A percentile compares a stretch with the other conserved stretches of the same genome.
phyloP scores from a whole-genome alignment of 2,888 invertebrate genomes.

The Dicycla oo region DNA sequence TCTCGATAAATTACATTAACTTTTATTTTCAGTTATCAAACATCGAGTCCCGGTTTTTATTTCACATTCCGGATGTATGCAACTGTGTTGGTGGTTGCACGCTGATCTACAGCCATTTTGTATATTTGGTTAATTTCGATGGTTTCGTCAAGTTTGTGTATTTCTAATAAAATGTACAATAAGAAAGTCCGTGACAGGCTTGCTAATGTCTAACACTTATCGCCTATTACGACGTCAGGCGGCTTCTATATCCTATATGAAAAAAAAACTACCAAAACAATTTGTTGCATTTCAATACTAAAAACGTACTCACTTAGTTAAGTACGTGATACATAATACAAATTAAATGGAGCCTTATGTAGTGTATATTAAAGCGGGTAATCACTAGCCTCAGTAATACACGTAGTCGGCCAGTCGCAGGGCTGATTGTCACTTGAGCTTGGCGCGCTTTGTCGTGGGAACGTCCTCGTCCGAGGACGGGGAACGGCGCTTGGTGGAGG shows the following conservation, averaged over 20 bases:
- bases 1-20: neutral
- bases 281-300: slow-evolving; percentile 49
- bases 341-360: slow-evolving; percentile 45
- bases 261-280: slow-evolving; percentile 32
- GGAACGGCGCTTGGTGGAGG: slow-evolving; percentile 58
- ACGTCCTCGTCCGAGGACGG: slow-evolving; percentile 64
- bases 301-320: slow-evolving; percentile 33
- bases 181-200: slow-evolving; percentile 20
- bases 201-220: slow-evolving; percentile 21
- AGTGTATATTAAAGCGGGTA: slow-evolving; percentile 18
- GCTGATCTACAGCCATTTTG: slow-evolving; percentile 21
- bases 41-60: neutral
- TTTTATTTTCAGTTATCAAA: neutral
- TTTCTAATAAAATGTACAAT: slow-evolving; percentile 28
- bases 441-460: slow-evolving; percentile 73
- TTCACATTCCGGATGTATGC: neutral
- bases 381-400: slow-evolving; percentile 71
- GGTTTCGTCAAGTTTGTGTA: slow-evolving; percentile 45
- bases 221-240: slow-evolving; percentile 28
- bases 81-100: neutral
- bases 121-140: slow-evolving; percentile 53
- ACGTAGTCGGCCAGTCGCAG: slow-evolving; percentile 74
- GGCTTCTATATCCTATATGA: slow-evolving; percentile 14
- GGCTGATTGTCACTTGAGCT: slow-evolving; percentile 79
- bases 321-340: slow-evolving; percentile 36